These are phyloP conservation scores for Crambe crambe DNA, from an alignment of 37 sponge, comb jelly and placozoan genomes.

Conservation along the genomic window DNA sequence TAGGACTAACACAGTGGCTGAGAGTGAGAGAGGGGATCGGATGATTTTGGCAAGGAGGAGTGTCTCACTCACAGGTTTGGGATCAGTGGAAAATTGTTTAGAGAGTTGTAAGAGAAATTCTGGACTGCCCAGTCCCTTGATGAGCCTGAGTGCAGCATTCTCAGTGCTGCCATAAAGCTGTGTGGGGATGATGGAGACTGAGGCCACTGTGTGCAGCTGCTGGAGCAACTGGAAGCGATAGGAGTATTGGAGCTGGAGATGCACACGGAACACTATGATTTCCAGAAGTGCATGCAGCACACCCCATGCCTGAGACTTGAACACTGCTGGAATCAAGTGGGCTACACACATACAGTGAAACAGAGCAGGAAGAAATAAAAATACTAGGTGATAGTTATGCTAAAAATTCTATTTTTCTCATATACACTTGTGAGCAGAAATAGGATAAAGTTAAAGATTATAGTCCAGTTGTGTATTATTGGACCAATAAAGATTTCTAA, in stretches of 20 bases:
- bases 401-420: too few species aligned
- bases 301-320: constrained; percentile 66
- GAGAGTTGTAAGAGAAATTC: constrained; percentile 68
- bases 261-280: constrained; percentile 67
- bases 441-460: too few species aligned
- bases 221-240: constrained; percentile 59
- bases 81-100: constrained; percentile 52
- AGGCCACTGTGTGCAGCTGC: constrained; percentile 59
- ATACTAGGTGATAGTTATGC: background rate
- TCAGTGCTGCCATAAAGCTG: constrained; percentile 65
- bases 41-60: background rate
- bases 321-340: constrained; percentile 59
- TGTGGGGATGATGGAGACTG: constrained; percentile 62
- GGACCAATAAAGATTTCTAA: too few species aligned
- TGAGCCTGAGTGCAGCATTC: constrained; percentile 57
- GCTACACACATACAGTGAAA: constrained; percentile 35
- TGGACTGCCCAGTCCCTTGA: constrained; percentile 34
- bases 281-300: constrained; percentile 72
- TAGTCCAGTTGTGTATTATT: too few species aligned
- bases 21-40: constrained; percentile 5
- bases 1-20: background rate
- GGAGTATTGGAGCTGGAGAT: constrained; percentile 59
- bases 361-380: background rate
- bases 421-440: too few species aligned
- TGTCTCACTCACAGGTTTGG: constrained; percentile 55